These are phyloP conservation scores for Cantharis nigra DNA, from an alignment of 2,888 invertebrate genomes.

Conservation along the genomic window DNA sequence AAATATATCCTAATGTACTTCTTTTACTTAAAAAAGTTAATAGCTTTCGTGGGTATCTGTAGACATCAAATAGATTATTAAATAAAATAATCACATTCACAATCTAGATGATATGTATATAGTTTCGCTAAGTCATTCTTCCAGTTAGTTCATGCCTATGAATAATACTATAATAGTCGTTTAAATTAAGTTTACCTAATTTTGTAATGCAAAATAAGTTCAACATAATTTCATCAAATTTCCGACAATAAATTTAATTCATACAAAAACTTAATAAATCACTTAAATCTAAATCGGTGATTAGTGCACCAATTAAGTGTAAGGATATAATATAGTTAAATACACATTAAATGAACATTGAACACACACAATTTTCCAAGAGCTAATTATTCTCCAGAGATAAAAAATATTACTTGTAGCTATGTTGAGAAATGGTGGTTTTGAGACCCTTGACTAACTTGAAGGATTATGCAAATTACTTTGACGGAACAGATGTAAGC, in stretches of 20 bases:
- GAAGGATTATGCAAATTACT: slow-evolving; percentile 1
- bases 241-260: neutral
- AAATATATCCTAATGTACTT: neutral
- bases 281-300: neutral
- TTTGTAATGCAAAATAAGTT: neutral
- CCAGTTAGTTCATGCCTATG: neutral
- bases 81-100: too few relatives aligned
- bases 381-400: slow-evolving; percentile 2
- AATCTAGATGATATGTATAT: too few relatives aligned
- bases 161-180: neutral
- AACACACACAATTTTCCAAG: neutral
- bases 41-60: too few relatives aligned
- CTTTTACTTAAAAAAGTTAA: neutral
- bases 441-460: slow-evolving; percentile 1
- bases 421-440: slow-evolving; percentile 2
- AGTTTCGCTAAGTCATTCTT: too few relatives aligned
- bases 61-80: too few relatives aligned
- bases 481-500: slow-evolving; percentile 1
- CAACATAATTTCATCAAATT: neutral
- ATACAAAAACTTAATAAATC: neutral
- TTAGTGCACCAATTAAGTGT: neutral
- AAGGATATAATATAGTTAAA: neutral
- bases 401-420: neutral
- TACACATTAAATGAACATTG: neutral
- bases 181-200: neutral